phyloP scores from a whole-genome alignment of 2,888 invertebrate genomes.

The Tipula vernalis region DNA sequence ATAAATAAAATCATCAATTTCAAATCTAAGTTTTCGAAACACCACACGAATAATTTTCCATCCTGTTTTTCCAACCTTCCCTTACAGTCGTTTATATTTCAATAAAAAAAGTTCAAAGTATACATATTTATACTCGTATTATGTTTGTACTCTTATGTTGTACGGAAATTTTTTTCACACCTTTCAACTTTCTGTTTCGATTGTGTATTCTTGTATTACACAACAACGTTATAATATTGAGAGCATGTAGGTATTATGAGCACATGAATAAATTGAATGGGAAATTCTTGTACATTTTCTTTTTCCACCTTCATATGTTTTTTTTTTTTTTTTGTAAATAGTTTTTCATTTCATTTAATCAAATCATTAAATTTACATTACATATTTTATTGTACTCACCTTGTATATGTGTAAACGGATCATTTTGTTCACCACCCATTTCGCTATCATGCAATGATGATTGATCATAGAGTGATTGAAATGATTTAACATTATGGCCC shows the following conservation, averaged over 20 bases:
- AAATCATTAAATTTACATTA: neutral
- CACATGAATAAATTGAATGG: neutral
- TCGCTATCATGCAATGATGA: slow-evolving; percentile 9
- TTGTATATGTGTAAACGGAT: slow-evolving; percentile 9
- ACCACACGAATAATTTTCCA: neutral
- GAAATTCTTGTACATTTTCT: neutral
- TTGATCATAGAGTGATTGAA: neutral
- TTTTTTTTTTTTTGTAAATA: neutral
- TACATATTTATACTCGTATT: neutral
- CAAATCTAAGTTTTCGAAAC: neutral
- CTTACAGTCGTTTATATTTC: neutral
- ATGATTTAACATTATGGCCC: slow-evolving; percentile 5
- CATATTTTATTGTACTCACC: neutral
- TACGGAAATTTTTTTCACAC: neutral
- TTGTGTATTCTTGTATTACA: neutral
- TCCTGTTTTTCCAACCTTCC: neutral
- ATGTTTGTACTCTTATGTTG: too few relatives aligned
- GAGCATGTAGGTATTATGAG: neutral
- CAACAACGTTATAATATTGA: neutral
- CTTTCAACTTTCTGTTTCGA: neutral
- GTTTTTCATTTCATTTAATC: neutral
- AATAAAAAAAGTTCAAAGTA: neutral
- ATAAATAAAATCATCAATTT: neutral
- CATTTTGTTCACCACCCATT: slow-evolving; percentile 8
- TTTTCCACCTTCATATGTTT: neutral